These are phyloP conservation scores for Drosophila cracens DNA, from an alignment of 2,888 invertebrate species.

Conservation along the genomic window DNA sequence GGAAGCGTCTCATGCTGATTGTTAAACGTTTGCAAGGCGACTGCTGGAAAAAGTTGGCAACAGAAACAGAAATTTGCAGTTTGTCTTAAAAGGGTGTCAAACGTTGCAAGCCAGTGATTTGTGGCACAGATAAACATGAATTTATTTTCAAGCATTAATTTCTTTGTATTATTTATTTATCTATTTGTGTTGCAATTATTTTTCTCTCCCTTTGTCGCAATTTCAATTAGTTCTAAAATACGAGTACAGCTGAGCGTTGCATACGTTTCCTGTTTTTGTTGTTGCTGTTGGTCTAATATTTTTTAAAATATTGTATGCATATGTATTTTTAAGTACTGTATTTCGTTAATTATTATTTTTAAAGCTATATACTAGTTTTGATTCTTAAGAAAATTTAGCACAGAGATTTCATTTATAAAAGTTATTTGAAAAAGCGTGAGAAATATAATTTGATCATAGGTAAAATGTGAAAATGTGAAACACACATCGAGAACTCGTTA, in stretches of 20 bases:
- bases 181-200: conserved; percentile 21
- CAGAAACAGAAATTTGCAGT: conserved; percentile 11
- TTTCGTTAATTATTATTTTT: conserved; percentile 43
- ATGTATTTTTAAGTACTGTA: conserved; percentile 46
- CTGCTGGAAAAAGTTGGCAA: conserved; percentile 27
- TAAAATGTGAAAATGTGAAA: conserved; percentile 4
- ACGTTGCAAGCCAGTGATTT: conserved; percentile 60
- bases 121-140: conserved; percentile 26
- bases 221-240: conserved; percentile 57
- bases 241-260: conserved; percentile 57
- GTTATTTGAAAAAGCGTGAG: conserved; percentile 33
- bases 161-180: conserved; percentile 35
- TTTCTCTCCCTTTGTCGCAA: conserved; percentile 27
- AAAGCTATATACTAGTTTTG: conserved; percentile 62
- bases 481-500: conserved; percentile 32
- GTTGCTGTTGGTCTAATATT: conserved; percentile 30
- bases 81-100: conserved; percentile 57
- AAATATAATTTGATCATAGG: conserved; percentile 18
- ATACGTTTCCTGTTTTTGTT: conserved; percentile 26
- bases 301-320: conserved; percentile 28
- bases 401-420: conserved; percentile 52
- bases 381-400: conserved; percentile 76
- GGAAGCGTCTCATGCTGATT: conserved; percentile 46
- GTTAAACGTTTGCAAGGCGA: conserved; percentile 19
- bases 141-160: conserved; percentile 50